Conservation (phyloP, 2,797 vertebrate species). For the Acanthurus tractus region DNA sequence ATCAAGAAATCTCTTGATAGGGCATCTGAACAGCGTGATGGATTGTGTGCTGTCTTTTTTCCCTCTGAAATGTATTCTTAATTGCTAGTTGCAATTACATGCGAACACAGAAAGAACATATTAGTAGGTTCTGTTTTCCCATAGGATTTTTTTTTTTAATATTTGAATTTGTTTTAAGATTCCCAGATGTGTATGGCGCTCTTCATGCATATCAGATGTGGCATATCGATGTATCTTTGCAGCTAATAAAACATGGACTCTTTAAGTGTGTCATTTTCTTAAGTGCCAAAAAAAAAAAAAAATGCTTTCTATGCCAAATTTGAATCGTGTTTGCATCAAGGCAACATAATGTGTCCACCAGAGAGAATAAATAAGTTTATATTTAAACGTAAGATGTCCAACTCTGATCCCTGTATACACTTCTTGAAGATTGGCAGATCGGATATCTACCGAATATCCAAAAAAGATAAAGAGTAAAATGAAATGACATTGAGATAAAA, state of each 20-base stretch:
- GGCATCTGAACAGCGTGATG: slow-evolving; percentile 79
- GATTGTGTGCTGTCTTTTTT: slow-evolving; percentile 74
- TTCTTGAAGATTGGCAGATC: not conserved
- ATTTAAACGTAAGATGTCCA: not conserved
- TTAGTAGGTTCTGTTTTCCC: slow-evolving; percentile 56
- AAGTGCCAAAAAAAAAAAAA: too few relatives aligned
- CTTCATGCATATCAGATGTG: slow-evolving; percentile 14
- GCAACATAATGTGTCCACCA: not conserved
- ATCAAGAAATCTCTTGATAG: slow-evolving; percentile 85
- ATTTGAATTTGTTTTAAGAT: slow-evolving; percentile 53
- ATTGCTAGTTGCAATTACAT: slow-evolving; percentile 80
- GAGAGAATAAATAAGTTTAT: not conserved
- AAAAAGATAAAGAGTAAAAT: not conserved
- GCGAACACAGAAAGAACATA: slow-evolving; percentile 56
- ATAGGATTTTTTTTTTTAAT: slow-evolving; percentile 48
- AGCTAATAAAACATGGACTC: not conserved
- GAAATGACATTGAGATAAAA: too few relatives aligned
- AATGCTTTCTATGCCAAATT: not conserved
- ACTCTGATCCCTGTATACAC: not conserved
- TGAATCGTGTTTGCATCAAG: not conserved
- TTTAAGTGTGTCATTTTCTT: not conserved
- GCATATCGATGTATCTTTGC: not conserved
- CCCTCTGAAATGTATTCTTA: slow-evolving; percentile 73
- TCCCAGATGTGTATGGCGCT: not conserved
- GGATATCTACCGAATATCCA: not conserved